A percentile compares a stretch with the other conserved stretches of the same genome.
phyloP scores from a whole-genome alignment of 2,888 invertebrate genomes.

The Incurvaria masculella region DNA sequence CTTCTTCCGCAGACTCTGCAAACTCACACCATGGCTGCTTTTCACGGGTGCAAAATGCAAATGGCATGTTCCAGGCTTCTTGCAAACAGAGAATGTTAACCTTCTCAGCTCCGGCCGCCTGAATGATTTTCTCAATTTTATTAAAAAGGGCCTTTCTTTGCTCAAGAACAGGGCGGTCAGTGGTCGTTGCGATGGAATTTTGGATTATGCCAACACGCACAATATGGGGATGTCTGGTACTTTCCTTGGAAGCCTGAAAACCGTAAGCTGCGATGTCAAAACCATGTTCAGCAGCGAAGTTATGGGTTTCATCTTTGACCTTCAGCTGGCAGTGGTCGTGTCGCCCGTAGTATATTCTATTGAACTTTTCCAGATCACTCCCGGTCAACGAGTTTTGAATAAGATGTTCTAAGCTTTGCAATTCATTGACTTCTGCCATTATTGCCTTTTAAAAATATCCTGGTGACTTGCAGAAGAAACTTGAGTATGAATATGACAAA shows the following conservation, averaged over 20 bases:
- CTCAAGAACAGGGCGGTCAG: slow-evolving; percentile 67
- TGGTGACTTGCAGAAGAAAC: too few species aligned
- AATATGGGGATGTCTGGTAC: slow-evolving; percentile 64
- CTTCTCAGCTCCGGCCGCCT: slow-evolving; percentile 70
- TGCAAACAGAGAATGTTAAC: slow-evolving; percentile 94
- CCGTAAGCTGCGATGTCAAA: slow-evolving; percentile 77
- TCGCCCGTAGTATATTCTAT: slow-evolving; percentile 77
- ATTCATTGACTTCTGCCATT: slow-evolving; percentile 18
- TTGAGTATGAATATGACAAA: too few species aligned
- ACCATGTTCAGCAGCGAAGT: slow-evolving; percentile 48
- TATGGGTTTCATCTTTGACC: slow-evolving; percentile 44
- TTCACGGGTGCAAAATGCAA: slow-evolving; percentile 96
- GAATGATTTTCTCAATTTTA: slow-evolving; percentile 71
- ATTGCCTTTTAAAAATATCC: too few species aligned
- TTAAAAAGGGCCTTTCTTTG: slow-evolving; percentile 78
- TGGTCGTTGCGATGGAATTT: slow-evolving; percentile 74
- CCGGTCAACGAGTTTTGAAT: slow-evolving; percentile 25
- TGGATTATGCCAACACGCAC: slow-evolving; percentile 87
- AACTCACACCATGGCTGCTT: slow-evolving; percentile 97
- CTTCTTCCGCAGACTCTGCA: slow-evolving; percentile 84
- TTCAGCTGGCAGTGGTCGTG: slow-evolving; percentile 50
- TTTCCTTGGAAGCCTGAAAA: slow-evolving; percentile 67
- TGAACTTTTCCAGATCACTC: slow-evolving; percentile 61
- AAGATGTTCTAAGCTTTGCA: slow-evolving; percentile 34
- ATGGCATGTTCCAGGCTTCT: slow-evolving; percentile 99